Evolutionary conservation across 2,888 invertebrate genomes (phyloP), one percentile per base, ranked within the genome.

Genomic region (Drosophila affinis): DNA sequence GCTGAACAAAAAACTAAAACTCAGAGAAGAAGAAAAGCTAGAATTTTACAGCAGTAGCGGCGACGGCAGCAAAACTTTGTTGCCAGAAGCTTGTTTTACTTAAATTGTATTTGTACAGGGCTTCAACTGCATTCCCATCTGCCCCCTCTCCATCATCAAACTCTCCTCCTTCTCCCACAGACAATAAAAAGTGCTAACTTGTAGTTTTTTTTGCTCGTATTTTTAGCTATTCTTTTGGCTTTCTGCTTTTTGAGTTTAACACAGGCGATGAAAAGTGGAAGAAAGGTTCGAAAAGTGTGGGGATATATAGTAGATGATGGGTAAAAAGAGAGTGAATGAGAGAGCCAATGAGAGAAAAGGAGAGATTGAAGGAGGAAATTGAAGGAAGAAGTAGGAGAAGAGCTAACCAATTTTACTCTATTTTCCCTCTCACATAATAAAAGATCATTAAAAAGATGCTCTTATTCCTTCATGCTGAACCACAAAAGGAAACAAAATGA

Each of bases 51-150:
- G n/a, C n/a, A n/a, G n/a, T n/a, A n/a, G n/a, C n/a, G n/a, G n/a
- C 32, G 12, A 12, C 34, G 12, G 34, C 14, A 34, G 5, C 65
- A 62, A 61, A 87, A 87, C 75, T 83, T 88, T 86, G 87, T 81
- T 88, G 65, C 64, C 74, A 70, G 39, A 39, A 63, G 77, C 72
- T 88, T 78, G 84, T 88, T 83, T 83, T 77, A 76, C 87, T 78
- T 73, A 78, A 83, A 83, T 78, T 83, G 65, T 83, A 68, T 83
- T 83, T 77, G 81, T 63, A 54, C 57, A 58, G 44, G 73, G 57
- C 63, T 63, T 51, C 62, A 14, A 0, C 14, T 14, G 6, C 39
- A 39, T 6, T 12, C 10, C 7, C 29, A 9, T 18, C 29, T 6
- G 7, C 27, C 27, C 27, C 27, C 27, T 27, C 27, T 27, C 27